phyloP scores from a whole-genome alignment of 2,888 invertebrate genomes.

The Pyrrhia umbra region DNA sequence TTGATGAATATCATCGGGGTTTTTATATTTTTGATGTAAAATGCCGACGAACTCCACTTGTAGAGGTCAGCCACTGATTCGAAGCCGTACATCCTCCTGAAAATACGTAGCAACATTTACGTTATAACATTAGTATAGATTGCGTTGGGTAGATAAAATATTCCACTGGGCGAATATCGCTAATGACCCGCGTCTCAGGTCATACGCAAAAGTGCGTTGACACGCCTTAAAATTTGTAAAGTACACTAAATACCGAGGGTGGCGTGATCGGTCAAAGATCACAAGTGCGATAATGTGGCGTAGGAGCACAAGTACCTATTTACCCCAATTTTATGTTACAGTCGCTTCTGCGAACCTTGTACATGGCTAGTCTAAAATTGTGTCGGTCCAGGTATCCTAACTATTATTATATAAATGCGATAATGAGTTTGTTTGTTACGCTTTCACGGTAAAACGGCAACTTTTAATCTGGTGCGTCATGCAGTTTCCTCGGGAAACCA shows the following conservation, averaged over 20 bases:
- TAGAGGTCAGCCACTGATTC: conserved; percentile 94
- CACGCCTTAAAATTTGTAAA: conserved; percentile 13
- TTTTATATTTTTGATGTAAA: conserved; percentile 94
- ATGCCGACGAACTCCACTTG: conserved; percentile 95
- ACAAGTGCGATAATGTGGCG: conserved; percentile 17
- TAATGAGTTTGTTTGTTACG: too few species aligned
- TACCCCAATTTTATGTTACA: conserved; percentile 36
- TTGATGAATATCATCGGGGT: conserved; percentile 98
- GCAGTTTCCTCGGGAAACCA: too few species aligned
- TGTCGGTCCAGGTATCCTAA: too few species aligned
- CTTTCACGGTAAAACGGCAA: too few species aligned
- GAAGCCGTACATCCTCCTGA: conserved; percentile 94
- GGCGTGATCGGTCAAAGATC: conserved; percentile 49
- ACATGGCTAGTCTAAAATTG: not conserved
- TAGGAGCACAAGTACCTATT: conserved; percentile 27
- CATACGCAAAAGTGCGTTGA: conserved; percentile 33
- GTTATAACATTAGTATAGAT: not conserved
- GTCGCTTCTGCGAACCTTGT: not conserved
- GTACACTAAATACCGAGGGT: conserved; percentile 1
- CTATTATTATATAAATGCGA: too few species aligned
- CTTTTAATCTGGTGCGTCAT: too few species aligned
- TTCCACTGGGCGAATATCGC: conserved; percentile 13
- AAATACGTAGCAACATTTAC: conserved; percentile 58
- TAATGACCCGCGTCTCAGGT: conserved; percentile 13
- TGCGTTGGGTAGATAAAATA: not conserved